Conservation (phyloP, 2,888 invertebrate genomes). For the Lithodes maja region DNA sequence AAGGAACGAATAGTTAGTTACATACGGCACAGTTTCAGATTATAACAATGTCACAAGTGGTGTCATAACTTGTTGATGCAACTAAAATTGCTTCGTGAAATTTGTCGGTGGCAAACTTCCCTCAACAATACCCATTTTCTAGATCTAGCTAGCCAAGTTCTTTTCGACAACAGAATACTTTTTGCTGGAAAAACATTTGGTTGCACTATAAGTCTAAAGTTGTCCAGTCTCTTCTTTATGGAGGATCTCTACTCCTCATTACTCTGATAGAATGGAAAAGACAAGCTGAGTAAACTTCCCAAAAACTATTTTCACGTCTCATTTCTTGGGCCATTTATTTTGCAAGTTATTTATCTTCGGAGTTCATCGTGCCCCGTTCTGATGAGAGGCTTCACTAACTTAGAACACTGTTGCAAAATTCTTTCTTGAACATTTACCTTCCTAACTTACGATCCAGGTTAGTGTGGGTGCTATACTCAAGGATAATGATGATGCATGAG, state of each 20-base stretch:
- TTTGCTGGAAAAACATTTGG: no score
- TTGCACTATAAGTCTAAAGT: no score
- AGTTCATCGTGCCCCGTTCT: not conserved
- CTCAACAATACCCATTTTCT: no score
- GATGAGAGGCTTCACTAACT: not conserved
- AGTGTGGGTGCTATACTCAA: not conserved
- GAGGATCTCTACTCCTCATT: not conserved
- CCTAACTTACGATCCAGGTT: not conserved
- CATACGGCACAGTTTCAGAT: no score
- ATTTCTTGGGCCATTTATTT: not conserved
- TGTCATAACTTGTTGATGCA: no score
- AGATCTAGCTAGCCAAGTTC: no score
- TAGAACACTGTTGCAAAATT: not conserved
- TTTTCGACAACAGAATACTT: no score
- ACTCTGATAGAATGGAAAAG: not conserved
- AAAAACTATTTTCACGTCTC: not conserved
- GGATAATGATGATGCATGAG: not conserved
- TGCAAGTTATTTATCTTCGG: not conserved
- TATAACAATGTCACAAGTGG: no score
- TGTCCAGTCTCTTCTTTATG: no score
- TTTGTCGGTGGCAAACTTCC: no score
- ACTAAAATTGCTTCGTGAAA: no score
- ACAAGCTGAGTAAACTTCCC: not conserved
- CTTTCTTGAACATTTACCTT: not conserved
- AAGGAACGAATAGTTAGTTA: no score